Conservation (phyloP, 1,140 invertebrate genomes). For the Hycleus phaleratus region DNA sequence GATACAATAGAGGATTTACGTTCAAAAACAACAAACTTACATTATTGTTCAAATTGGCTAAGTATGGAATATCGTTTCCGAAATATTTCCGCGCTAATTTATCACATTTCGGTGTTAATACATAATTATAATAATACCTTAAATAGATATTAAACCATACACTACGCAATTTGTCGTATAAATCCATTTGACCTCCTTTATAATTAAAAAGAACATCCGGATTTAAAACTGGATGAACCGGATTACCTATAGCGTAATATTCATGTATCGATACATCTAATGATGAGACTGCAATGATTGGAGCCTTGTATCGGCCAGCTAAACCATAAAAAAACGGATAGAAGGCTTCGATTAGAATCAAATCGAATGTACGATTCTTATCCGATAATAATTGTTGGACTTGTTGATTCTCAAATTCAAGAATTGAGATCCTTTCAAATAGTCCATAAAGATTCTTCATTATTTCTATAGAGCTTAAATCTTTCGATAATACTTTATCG, state of each 20-base stretch:
- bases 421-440: slow-evolving; percentile 36
- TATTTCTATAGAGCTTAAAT: not conserved
- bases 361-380: slow-evolving; percentile 28
- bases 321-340: slow-evolving; percentile 25
- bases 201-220: slow-evolving; percentile 33
- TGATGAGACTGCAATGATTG: slow-evolving; percentile 27
- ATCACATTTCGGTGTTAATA: slow-evolving; percentile 28
- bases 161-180: slow-evolving; percentile 37
- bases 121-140: slow-evolving; percentile 25
- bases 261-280: not conserved
- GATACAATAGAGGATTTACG: slow-evolving; percentile 41
- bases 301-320: slow-evolving; percentile 23
- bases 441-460: not conserved
- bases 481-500: not conserved
- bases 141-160: slow-evolving; percentile 19
- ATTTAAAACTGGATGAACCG: slow-evolving; percentile 41
- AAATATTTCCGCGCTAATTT: slow-evolving; percentile 38
- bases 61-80: slow-evolving; percentile 38
- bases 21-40: slow-evolving; percentile 47
- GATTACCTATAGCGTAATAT: slow-evolving; percentile 36
- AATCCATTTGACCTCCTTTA: slow-evolving; percentile 30
- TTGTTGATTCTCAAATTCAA: slow-evolving; percentile 32
- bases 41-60: slow-evolving; percentile 44
- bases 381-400: slow-evolving; percentile 32
- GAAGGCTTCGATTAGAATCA: slow-evolving; percentile 28